Percentiles rank a stretch among this genome's conserved stretches.
These are phyloP conservation scores for Ryuthela nishihirai DNA, from an alignment of 2,888 invertebrate genomes.

Conservation along the genomic window DNA sequence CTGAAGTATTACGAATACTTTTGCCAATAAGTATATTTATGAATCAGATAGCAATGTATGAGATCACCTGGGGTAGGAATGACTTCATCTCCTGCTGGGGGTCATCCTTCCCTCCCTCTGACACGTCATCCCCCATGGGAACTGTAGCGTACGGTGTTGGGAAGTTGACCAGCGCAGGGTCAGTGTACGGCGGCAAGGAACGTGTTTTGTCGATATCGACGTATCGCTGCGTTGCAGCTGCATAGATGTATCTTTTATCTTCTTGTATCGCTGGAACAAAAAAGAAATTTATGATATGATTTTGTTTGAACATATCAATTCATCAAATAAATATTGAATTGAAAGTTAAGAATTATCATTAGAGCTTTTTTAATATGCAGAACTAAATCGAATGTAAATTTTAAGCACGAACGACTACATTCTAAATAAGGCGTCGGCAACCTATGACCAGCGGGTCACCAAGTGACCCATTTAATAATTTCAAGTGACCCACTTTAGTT, in stretches of 20 bases:
- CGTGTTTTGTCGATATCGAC: slow-evolving; percentile 38
- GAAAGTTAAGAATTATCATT: too few species aligned
- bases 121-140: slow-evolving; percentile 28
- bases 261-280: slow-evolving; percentile 27
- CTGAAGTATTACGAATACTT: too few species aligned
- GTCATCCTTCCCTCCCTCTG: slow-evolving; percentile 18
- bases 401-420: too few species aligned
- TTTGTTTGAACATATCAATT: too few species aligned
- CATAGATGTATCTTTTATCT: slow-evolving; percentile 33
- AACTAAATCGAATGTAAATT: too few species aligned
- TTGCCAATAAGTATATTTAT: background rate
- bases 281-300: background rate
- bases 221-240: slow-evolving; percentile 30
- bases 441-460: too few species aligned
- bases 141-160: slow-evolving; percentile 38
- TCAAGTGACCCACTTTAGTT: too few species aligned
- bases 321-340: too few species aligned
- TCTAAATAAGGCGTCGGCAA: too few species aligned
- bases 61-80: slow-evolving; percentile 28
- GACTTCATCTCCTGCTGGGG: slow-evolving; percentile 35
- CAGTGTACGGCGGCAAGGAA: slow-evolving; percentile 25
- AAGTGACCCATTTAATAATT: too few species aligned
- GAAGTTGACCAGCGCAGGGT: slow-evolving; percentile 23
- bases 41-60: background rate
- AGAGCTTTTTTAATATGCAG: too few species aligned